These are phyloP conservation scores for Drosophila anomalata DNA, from an alignment of 2,888 invertebrate species.

Conservation along the genomic window DNA sequence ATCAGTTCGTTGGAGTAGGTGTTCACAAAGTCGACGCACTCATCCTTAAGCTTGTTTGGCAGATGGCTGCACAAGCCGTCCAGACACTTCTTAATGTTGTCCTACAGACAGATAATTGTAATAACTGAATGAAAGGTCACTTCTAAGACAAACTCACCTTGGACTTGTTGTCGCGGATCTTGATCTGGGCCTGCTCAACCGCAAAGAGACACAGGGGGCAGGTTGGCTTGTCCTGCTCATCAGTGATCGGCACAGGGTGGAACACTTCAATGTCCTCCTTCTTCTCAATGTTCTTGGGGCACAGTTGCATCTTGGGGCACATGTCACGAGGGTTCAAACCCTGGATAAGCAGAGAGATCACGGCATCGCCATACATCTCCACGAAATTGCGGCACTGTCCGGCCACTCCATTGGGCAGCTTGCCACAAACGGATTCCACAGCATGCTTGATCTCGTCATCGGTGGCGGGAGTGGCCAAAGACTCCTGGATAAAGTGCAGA, in stretches of 20 bases:
- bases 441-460: conserved; percentile 88
- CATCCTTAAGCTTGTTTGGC: conserved; percentile 86
- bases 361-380: conserved; percentile 90
- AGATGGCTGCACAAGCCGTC: conserved; percentile 89
- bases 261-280: conserved; percentile 85
- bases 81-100: conserved; percentile 88
- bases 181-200: conserved; percentile 89
- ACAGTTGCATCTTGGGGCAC: conserved; percentile 90
- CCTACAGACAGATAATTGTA: conserved; percentile 84
- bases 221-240: conserved; percentile 86
- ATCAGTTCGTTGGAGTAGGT: conserved; percentile 90
- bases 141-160: conserved; percentile 85
- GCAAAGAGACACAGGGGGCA: conserved; percentile 94
- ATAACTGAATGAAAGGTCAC: neutral
- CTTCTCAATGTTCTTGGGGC: conserved; percentile 85
- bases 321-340: conserved; percentile 82
- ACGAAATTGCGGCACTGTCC: conserved; percentile 90
- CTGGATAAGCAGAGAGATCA: conserved; percentile 91
- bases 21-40: conserved; percentile 91
- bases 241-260: conserved; percentile 69
- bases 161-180: conserved; percentile 90
- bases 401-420: conserved; percentile 87
- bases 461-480: conserved; percentile 87
- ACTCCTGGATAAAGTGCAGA: conserved; percentile 91
- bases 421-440: conserved; percentile 89